Conservation (phyloP, 2,888 invertebrate species). For the Cephus sareptanus region DNA sequence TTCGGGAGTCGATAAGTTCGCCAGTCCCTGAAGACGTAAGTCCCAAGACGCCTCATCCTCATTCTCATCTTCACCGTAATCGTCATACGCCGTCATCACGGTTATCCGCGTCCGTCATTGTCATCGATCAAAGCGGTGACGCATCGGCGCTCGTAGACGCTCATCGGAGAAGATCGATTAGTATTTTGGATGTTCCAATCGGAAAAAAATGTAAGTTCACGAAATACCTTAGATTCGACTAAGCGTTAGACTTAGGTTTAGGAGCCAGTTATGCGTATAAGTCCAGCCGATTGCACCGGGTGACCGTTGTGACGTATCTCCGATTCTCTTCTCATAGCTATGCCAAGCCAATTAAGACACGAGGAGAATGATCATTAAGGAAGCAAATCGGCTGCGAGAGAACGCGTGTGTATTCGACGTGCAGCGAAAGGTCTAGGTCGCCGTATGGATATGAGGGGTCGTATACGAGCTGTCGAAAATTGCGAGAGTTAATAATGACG, state of each 20-base stretch:
- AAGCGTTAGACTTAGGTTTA: background rate
- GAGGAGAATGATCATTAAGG: background rate
- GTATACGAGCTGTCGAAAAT: background rate
- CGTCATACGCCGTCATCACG: background rate
- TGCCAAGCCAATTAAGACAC: background rate
- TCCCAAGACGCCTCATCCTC: background rate
- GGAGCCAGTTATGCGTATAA: background rate
- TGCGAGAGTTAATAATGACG: background rate
- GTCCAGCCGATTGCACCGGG: too few species aligned
- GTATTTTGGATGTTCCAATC: constrained; percentile 48
- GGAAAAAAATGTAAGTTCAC: constrained; percentile 54
- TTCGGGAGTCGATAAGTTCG: background rate
- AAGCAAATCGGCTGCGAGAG: constrained; percentile 37
- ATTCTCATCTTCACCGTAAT: background rate
- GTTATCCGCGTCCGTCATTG: background rate
- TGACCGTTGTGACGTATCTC: background rate
- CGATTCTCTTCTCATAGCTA: background rate
- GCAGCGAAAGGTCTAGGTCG: constrained; percentile 59
- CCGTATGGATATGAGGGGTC: background rate
- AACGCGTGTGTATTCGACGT: constrained; percentile 28
- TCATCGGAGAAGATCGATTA: constrained; percentile 25
- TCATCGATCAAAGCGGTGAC: background rate
- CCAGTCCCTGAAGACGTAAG: background rate
- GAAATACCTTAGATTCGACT: background rate
- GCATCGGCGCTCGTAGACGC: background rate